Conservation (phyloP, 2,888 invertebrate species). For the Megaustenia siamemsis region DNA sequence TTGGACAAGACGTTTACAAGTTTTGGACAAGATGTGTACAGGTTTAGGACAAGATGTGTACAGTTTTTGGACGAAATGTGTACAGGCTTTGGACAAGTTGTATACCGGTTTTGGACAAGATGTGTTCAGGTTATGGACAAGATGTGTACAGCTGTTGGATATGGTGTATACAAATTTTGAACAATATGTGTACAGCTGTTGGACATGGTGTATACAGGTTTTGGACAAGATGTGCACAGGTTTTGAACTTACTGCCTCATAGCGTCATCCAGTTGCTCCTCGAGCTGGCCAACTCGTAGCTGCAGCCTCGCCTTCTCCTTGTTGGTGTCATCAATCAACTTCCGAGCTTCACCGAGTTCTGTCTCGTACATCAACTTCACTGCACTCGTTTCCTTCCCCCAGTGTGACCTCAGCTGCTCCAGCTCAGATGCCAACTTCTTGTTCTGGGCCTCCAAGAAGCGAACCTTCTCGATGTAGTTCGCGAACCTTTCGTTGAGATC, state of each 20-base stretch:
- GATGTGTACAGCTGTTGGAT: too few relatives aligned
- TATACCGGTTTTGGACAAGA: too few relatives aligned
- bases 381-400: conserved; percentile 78
- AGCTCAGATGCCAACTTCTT: conserved; percentile 78
- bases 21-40: too few relatives aligned
- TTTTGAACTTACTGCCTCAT: conserved; percentile 71
- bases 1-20: too few relatives aligned
- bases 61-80: too few relatives aligned
- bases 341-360: conserved; percentile 81
- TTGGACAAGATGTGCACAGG: too few relatives aligned
- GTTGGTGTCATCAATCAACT: conserved; percentile 81
- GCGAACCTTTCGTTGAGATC: conserved; percentile 82
- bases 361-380: conserved; percentile 81
- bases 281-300: conserved; percentile 80
- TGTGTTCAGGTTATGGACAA: too few relatives aligned
- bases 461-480: conserved; percentile 82
- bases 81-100: too few relatives aligned
- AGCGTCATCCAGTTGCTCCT: conserved; percentile 80
- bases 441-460: conserved; percentile 81
- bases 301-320: conserved; percentile 81
- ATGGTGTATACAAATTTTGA: too few relatives aligned
- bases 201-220: too few relatives aligned
- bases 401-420: conserved; percentile 76
- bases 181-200: too few relatives aligned
- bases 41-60: too few relatives aligned